Conservation (phyloP, 1,140 invertebrate species). For the Drosophila kanapiae region DNA sequence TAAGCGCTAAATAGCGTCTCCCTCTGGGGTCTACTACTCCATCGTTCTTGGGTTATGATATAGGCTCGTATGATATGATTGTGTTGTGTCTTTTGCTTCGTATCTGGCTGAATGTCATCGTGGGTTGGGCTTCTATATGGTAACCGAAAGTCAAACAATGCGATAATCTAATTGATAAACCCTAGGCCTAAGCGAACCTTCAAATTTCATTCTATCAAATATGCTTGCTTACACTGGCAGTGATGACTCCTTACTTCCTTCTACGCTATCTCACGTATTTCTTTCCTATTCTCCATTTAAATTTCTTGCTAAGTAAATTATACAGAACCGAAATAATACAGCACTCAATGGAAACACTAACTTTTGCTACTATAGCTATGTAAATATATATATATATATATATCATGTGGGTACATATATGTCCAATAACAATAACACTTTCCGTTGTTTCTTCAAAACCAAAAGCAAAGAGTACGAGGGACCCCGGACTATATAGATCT, state of each 20-base stretch:
- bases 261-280: conserved; percentile 1
- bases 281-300: not conserved
- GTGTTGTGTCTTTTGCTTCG: conserved; percentile 51
- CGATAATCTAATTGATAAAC: conserved; percentile 30
- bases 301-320: conserved; percentile 20
- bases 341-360: conserved; percentile 25
- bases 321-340: conserved; percentile 16
- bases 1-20: conserved; percentile 24
- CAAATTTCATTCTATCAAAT: conserved; percentile 30
- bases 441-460: conserved; percentile 13
- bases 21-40: conserved; percentile 11
- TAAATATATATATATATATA: conserved; percentile 32
- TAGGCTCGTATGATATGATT: conserved; percentile 75
- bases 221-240: conserved; percentile 65
- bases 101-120: conserved; percentile 62
- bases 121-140: conserved; percentile 8
- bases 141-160: conserved; percentile 32
- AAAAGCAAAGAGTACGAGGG: conserved; percentile 29
- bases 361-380: conserved; percentile 21
- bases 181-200: conserved; percentile 24
- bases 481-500: conserved; percentile 21
- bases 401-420: conserved; percentile 31
- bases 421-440: conserved; percentile 68
- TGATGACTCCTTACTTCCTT: conserved; percentile 53
- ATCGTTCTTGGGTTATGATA: conserved; percentile 46